phyloP scores from a whole-genome alignment of 1,140 invertebrate species.

The Papilio dardanus region DNA sequence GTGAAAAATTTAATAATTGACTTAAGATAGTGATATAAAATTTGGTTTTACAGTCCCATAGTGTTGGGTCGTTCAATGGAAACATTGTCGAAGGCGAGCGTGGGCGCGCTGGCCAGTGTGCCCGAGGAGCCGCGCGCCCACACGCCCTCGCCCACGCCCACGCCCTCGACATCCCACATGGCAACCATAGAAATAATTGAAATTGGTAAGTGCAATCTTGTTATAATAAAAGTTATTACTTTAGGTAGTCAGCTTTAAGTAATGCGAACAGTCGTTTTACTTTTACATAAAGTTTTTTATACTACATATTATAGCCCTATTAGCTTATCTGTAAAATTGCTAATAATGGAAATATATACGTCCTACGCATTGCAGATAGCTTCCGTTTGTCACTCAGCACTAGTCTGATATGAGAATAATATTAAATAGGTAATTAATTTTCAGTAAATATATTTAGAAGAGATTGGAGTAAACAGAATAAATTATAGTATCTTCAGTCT shows the following conservation, averaged over 20 bases:
- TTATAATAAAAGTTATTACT: not conserved
- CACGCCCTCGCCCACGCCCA: slow-evolving; percentile 55
- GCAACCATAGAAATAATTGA: slow-evolving; percentile 66
- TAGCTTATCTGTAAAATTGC: too few species aligned
- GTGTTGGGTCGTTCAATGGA: slow-evolving; percentile 46
- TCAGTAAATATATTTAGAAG: too few species aligned
- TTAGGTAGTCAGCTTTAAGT: not conserved
- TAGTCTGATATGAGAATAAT: too few species aligned
- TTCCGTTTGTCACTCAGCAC: too few species aligned
- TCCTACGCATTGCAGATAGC: too few species aligned
- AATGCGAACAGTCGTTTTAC: not conserved
- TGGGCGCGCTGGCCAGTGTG: slow-evolving; percentile 46
- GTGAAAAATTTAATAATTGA: not conserved
- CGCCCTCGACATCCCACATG: slow-evolving; percentile 56
- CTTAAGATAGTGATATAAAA: not conserved
- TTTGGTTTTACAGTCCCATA: slow-evolving; percentile 53
- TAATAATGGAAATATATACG: too few species aligned
- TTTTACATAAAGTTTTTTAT: too few species aligned
- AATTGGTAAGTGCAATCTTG: slow-evolving; percentile 49
- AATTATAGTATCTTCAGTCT: too few species aligned
- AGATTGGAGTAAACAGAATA: too few species aligned
- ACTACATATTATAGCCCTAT: too few species aligned
- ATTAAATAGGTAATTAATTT: too few species aligned
- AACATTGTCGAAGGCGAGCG: slow-evolving; percentile 49
- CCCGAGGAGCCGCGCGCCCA: slow-evolving; percentile 51